phyloP scores from a whole-genome alignment of 92 coral and sea anemone species.

The Isaurus tuberculatus region DNA sequence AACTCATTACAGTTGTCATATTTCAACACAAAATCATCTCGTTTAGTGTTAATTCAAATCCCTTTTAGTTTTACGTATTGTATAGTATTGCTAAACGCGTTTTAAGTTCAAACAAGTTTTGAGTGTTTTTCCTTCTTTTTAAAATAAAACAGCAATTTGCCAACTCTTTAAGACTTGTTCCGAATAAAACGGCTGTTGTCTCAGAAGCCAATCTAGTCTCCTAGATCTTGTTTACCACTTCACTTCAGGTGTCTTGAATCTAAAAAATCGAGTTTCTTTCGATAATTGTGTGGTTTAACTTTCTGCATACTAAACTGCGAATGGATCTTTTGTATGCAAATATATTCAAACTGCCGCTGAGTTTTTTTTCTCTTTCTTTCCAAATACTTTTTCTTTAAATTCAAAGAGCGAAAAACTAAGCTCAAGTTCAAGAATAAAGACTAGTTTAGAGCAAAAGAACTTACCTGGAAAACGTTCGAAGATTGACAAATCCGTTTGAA shows the following conservation, averaged over 20 bases:
- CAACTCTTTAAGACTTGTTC: neutral
- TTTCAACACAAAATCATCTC: too few species aligned
- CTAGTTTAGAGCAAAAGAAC: neutral
- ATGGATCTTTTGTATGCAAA: neutral
- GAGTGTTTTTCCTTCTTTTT: neutral
- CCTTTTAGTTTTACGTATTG: neutral
- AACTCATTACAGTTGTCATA: too few species aligned
- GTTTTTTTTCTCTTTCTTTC: neutral
- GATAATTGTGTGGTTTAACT: constrained; percentile 39
- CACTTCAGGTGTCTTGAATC: constrained; percentile 3
- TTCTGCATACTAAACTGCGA: neutral
- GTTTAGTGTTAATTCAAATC: neutral
- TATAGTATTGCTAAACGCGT: neutral
- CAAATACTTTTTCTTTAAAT: neutral
- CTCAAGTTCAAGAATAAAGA: constrained; percentile 10
- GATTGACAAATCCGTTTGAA: constrained; percentile 72
- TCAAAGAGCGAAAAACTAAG: neutral
- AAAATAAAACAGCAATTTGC: neutral
- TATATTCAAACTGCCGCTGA: neutral
- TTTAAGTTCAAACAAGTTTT: neutral
- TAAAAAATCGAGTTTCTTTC: neutral
- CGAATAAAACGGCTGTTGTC: constrained; percentile 33
- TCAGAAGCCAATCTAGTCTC: neutral
- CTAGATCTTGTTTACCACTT: neutral
- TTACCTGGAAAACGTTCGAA: constrained; percentile 92